phyloP scores from a whole-genome alignment of 2,888 invertebrate genomes.

The Microplitis deprimator region DNA sequence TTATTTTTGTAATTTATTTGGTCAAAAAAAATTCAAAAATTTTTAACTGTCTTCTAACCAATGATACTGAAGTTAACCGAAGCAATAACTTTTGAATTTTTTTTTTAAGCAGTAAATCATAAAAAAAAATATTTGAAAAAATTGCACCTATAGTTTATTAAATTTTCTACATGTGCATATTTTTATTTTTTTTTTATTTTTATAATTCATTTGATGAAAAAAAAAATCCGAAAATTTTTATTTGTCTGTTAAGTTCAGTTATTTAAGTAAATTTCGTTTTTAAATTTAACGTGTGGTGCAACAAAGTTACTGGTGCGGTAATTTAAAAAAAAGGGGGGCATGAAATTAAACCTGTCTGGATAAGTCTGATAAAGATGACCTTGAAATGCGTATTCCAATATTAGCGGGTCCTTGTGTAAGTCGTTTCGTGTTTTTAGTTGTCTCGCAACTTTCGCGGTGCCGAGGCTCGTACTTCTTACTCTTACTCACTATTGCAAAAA shows the following conservation, averaged over 20 bases:
- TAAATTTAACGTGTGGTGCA: background rate
- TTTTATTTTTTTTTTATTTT: too few species aligned
- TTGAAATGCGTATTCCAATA: constrained; percentile 33
- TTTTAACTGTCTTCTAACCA: too few species aligned
- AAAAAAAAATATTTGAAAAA: too few species aligned
- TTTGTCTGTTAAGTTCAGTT: background rate
- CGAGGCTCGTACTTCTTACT: background rate
- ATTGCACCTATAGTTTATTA: too few species aligned
- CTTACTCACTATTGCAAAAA: background rate
- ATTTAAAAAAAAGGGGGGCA: background rate
- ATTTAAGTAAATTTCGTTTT: background rate
- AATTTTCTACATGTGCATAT: too few species aligned
- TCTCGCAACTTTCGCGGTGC: constrained; percentile 24
- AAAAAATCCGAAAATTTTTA: too few species aligned
- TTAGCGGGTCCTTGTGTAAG: constrained; percentile 27
- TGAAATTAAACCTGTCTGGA: background rate
- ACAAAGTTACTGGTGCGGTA: background rate
- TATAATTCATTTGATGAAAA: too few species aligned
- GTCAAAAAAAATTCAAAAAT: too few species aligned
- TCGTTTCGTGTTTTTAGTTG: constrained; percentile 27
- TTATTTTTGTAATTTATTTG: too few species aligned
- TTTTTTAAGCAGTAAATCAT: too few species aligned
- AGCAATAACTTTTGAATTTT: too few species aligned
- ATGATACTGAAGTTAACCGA: too few species aligned
- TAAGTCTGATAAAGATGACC: constrained; percentile 21